A percentile compares a stretch with the other conserved stretches of the same genome.
Evolutionary conservation across 2,888 invertebrate species (phyloP).

Genomic region (Spilosoma lubricipeda): DNA sequence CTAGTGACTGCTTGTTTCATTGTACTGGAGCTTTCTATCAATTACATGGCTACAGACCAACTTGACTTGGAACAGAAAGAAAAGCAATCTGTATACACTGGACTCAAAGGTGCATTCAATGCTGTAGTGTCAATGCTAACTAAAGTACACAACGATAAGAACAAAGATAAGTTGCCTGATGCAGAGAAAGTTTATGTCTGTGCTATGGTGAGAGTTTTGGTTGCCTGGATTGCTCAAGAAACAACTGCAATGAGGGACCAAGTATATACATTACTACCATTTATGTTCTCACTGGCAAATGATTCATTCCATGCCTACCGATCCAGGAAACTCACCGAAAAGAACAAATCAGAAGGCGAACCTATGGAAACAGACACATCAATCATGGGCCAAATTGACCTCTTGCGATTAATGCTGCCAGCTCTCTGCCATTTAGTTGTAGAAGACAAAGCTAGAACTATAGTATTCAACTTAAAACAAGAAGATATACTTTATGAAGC

Average conservation of each 20-base stretch:
- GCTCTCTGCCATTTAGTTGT: slow-evolving; percentile 96
- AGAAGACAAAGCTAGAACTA: slow-evolving; percentile 94
- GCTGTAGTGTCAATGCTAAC: slow-evolving; percentile 91
- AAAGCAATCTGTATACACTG: slow-evolving; percentile 95
- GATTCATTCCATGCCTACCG: slow-evolving; percentile 92
- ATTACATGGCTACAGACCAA: slow-evolving; percentile 92
- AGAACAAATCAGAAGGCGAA: slow-evolving; percentile 87
- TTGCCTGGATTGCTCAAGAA: slow-evolving; percentile 97
- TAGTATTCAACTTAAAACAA: slow-evolving; percentile 91
- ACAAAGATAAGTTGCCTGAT: slow-evolving; percentile 88
- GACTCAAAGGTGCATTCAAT: slow-evolving; percentile 95
- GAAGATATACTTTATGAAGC: slow-evolving; percentile 93
- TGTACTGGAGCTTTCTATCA: slow-evolving; percentile 92
- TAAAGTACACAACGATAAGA: slow-evolving; percentile 91
- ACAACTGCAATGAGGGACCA: slow-evolving; percentile 95
- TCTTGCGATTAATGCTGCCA: slow-evolving; percentile 93
- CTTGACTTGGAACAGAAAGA: slow-evolving; percentile 95
- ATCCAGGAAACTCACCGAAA: slow-evolving; percentile 89
- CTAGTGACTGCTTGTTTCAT: slow-evolving; percentile 93
- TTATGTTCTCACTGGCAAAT: slow-evolving; percentile 92
- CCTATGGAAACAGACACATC: slow-evolving; percentile 76
- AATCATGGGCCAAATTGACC: slow-evolving; percentile 88
- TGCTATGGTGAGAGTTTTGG: slow-evolving; percentile 93
- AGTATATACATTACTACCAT: slow-evolving; percentile 93
- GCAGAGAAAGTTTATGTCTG: slow-evolving; percentile 93